Base-by-base conservation (phyloP, 2,797 vertebrate species). In the Echiichthys vipera region DNA sequence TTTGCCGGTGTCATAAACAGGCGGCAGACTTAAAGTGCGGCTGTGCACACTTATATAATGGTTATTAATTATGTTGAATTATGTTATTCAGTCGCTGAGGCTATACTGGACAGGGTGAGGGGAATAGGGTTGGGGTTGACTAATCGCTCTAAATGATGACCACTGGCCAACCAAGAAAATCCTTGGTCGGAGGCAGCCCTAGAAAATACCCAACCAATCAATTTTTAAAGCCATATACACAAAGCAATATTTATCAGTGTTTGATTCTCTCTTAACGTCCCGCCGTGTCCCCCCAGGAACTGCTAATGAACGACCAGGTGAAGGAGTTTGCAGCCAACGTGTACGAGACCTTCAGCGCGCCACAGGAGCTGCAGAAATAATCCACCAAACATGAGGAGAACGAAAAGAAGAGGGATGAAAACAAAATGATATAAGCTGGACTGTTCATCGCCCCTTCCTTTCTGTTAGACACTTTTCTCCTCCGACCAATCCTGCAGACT, bases 321-420 rank as follows among this genome's bases (percentile, higher is more conserved):
- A 99, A 98, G 88, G 96, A 98, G 81, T 99, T 99, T 83, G 96
- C 98, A 3, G 97, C 98, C 78, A 99, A 96, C 12, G 97, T 99
- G 17, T 99, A 99, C 15, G 97, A 99, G 90, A 95, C 96, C 34
- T 99, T 99, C 89, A 99, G 98, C 91, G 92, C 94, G 18, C 83
- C 88, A 0, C 90, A 87, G 84, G 87, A 88, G 71, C 88, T 92
- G 66, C 90, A 90, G 84, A 86, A 90, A 49, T 93, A 63, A 80
- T 4, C 47, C 3, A 6, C 22, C 4, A 0, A 18, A 20, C 32
- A 0, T 0, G 14, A 3, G 50, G 3, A 11, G 42, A 45, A 32
- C 18, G 20, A 27, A 37, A 42, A 36, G 36, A 17, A 40, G 22
- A 22, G 18, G 36, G 61, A 42, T 5, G 27, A 20, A 58, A 55